A percentile compares a stretch with the other conserved stretches of the same genome.
These are phyloP conservation scores for Acromyrmex echinatior DNA, from an alignment of 1,140 invertebrate genomes.

Conservation along the genomic window DNA sequence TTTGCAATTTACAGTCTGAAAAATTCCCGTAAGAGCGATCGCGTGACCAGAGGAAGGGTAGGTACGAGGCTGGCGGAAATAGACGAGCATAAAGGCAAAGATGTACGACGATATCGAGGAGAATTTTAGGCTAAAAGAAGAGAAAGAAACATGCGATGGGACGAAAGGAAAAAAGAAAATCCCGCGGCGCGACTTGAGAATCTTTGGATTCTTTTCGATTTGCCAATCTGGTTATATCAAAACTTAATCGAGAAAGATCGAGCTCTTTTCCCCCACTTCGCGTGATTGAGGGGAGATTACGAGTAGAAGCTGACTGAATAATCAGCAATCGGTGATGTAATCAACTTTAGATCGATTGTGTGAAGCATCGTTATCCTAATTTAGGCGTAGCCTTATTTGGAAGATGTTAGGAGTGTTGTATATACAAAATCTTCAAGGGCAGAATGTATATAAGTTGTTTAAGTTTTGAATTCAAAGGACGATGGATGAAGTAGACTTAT, in stretches of 20 bases:
- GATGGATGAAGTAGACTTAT: too few relatives aligned
- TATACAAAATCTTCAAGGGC: background rate
- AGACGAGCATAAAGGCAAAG: background rate
- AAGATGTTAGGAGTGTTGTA: background rate
- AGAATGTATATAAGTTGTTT: background rate
- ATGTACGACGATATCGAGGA: background rate
- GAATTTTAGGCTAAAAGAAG: background rate
- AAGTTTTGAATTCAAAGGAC: background rate
- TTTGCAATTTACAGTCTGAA: conserved; percentile 83
- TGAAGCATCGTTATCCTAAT: conserved; percentile 29
- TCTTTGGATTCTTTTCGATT: conserved; percentile 42
- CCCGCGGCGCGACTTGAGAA: background rate
- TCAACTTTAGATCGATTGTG: conserved; percentile 25
- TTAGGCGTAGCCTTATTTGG: background rate
- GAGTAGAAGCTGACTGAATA: conserved; percentile 40
- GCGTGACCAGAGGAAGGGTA: conserved; percentile 65
- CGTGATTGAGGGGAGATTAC: conserved; percentile 39
- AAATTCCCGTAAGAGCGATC: conserved; percentile 78
- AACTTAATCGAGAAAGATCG: conserved; percentile 65
- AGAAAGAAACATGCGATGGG: background rate
- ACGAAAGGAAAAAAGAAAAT: conserved; percentile 25
- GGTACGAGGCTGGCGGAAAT: conserved; percentile 60
- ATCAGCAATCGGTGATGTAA: conserved; percentile 25
- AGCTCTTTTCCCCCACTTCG: background rate
- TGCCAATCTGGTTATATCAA: conserved; percentile 62